phyloP scores from a whole-genome alignment of 2,888 invertebrate species.

The Taenaris catops region DNA sequence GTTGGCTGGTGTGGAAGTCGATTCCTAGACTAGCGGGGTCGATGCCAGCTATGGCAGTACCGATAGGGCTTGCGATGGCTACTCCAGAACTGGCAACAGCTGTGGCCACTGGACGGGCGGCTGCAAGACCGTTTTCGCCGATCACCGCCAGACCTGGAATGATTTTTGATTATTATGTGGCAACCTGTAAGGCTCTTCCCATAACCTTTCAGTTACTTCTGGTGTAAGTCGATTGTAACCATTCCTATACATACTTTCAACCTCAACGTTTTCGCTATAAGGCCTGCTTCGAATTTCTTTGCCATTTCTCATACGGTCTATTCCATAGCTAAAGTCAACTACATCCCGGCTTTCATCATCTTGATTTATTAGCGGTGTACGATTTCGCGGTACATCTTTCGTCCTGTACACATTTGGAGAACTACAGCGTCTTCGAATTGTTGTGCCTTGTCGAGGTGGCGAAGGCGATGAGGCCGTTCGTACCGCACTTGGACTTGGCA shows the following conservation, averaged over 20 bases:
- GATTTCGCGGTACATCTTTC: conserved; percentile 48
- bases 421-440: conserved; percentile 61
- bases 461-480: conserved; percentile 67
- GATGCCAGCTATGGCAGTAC: conserved; percentile 87
- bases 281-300: conserved; percentile 56
- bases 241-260: conserved; percentile 59
- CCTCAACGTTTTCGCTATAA: conserved; percentile 69
- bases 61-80: conserved; percentile 85
- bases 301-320: conserved; percentile 51
- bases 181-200: conserved; percentile 69
- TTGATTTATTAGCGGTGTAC: conserved; percentile 49
- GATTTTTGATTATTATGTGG: too few relatives aligned
- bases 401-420: conserved; percentile 68
- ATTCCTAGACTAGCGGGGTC: conserved; percentile 59
- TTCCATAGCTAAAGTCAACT: conserved; percentile 53
- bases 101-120: conserved; percentile 85
- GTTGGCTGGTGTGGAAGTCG: conserved; percentile 38
- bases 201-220: conserved; percentile 49
- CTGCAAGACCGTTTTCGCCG: conserved; percentile 84
- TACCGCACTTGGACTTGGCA: conserved; percentile 80
- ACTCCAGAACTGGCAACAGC: conserved; percentile 85
- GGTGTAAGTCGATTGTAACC: conserved; percentile 54
- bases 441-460: conserved; percentile 53
- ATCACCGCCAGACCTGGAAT: conserved; percentile 83
- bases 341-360: conserved; percentile 66